Conservation (phyloP, 2,888 invertebrate genomes). For the Patella depressa region DNA sequence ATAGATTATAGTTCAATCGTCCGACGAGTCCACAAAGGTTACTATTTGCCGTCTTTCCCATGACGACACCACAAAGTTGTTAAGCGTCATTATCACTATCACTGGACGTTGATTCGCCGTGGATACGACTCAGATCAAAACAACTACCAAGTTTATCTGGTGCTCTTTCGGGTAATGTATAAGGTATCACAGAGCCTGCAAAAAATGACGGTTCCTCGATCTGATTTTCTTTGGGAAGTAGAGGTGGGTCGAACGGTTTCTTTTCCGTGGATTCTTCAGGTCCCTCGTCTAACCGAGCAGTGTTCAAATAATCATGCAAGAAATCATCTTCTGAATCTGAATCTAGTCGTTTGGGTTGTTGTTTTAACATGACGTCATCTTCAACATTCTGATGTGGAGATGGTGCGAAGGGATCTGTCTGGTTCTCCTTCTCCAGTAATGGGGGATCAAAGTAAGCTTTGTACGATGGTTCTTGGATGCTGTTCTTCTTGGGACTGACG, state of each 20-base stretch:
- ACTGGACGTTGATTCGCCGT: neutral
- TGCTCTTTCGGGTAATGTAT: conserved; percentile 40
- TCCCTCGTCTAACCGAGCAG: neutral
- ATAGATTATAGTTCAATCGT: too few relatives aligned
- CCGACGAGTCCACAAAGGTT: too few relatives aligned
- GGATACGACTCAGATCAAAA: neutral
- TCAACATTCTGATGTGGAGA: neutral
- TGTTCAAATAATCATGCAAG: neutral
- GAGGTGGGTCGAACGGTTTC: neutral
- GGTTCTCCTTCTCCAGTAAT: conserved; percentile 51
- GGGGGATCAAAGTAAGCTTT: conserved; percentile 60
- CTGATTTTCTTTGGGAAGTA: conserved; percentile 11
- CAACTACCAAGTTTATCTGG: conserved; percentile 33
- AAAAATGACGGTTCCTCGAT: conserved; percentile 38
- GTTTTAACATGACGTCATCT: neutral
- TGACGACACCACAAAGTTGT: too few relatives aligned
- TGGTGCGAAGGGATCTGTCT: conserved; percentile 29
- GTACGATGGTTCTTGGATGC: conserved; percentile 41
- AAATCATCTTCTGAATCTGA: neutral
- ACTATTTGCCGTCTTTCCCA: too few relatives aligned
- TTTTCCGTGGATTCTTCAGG: neutral
- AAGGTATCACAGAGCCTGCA: conserved; percentile 35
- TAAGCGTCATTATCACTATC: neutral
- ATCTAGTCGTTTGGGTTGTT: neutral
- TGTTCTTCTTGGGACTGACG: conserved; percentile 58